These are phyloP conservation scores for Subacronicta megacephala DNA, from an alignment of 2,888 invertebrate species.

Conservation along the genomic window DNA sequence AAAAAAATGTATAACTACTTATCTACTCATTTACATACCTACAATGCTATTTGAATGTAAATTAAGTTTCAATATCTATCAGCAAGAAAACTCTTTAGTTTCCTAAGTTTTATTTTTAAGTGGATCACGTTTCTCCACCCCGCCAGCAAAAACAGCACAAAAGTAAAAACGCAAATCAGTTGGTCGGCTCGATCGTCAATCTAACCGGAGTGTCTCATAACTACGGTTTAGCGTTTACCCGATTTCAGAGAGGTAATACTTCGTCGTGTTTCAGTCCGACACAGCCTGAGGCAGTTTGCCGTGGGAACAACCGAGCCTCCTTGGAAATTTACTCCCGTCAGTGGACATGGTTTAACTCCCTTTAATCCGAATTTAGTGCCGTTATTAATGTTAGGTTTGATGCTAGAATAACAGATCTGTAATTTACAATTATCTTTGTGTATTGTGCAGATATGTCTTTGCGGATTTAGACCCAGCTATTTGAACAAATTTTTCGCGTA, in stretches of 20 bases:
- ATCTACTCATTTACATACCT: too few relatives aligned
- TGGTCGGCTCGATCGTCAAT: slow-evolving; percentile 46
- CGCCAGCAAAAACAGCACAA: slow-evolving; percentile 4
- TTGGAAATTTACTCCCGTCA: slow-evolving; percentile 55
- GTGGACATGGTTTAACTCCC: slow-evolving; percentile 50
- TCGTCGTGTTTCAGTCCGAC: slow-evolving; percentile 58
- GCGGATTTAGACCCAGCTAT: too few relatives aligned
- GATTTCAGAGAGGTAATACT: slow-evolving; percentile 62
- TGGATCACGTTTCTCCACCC: not conserved
- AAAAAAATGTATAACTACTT: too few relatives aligned
- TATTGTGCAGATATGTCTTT: too few relatives aligned
- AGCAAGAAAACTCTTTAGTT: not conserved
- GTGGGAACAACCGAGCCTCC: slow-evolving; percentile 62
- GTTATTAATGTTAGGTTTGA: slow-evolving; percentile 49
- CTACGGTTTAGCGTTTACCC: slow-evolving; percentile 58
- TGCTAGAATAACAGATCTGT: slow-evolving; percentile 26
- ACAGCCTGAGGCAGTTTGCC: slow-evolving; percentile 64
- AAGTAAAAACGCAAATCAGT: slow-evolving; percentile 37
- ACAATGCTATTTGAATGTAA: too few relatives aligned
- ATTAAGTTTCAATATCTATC: too few relatives aligned
- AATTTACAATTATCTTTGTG: slow-evolving; percentile 11
- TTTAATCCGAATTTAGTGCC: slow-evolving; percentile 62
- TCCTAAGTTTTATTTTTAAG: not conserved
- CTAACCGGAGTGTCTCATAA: slow-evolving; percentile 62
- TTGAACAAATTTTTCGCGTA: too few relatives aligned